Evolutionary conservation across 2,797 vertebrate genomes (phyloP).

Genomic region (Sebastes trivittatus): DNA sequence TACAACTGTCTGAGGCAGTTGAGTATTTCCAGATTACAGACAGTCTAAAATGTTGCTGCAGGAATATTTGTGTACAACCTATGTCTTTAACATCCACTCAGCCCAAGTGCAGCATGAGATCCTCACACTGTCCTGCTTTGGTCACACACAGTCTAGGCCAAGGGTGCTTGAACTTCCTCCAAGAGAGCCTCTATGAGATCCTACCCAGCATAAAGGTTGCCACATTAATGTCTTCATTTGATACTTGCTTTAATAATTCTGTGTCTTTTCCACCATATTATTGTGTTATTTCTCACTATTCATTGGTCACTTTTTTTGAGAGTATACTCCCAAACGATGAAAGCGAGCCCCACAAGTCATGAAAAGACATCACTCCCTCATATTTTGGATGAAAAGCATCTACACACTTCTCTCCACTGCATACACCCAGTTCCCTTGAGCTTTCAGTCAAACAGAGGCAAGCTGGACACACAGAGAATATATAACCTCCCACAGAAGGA

Average conservation of each 20-base stretch:
- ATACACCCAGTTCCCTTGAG: neutral
- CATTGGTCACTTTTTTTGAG: neutral
- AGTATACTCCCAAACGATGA: neutral
- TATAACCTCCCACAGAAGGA: neutral
- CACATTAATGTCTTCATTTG: neutral
- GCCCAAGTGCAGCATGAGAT: constrained; percentile 4
- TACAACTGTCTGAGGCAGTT: neutral
- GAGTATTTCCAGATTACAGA: neutral
- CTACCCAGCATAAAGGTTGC: neutral
- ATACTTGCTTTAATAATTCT: neutral
- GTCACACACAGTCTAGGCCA: constrained; percentile 12
- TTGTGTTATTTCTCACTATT: neutral
- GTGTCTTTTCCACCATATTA: neutral
- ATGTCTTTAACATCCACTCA: neutral
- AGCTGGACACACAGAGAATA: neutral
- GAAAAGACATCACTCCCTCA: neutral
- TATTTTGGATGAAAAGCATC: neutral
- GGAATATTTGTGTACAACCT: neutral
- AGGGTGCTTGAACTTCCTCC: neutral
- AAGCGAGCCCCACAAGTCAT: neutral
- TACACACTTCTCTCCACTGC: neutral
- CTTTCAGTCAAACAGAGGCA: neutral
- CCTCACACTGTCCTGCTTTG: constrained; percentile 18
- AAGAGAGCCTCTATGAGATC: neutral
- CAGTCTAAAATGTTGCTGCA: neutral